Evolutionary conservation across 2,797 vertebrate genomes (phyloP).

Genomic region (Scomberomorus guttatus): DNA sequence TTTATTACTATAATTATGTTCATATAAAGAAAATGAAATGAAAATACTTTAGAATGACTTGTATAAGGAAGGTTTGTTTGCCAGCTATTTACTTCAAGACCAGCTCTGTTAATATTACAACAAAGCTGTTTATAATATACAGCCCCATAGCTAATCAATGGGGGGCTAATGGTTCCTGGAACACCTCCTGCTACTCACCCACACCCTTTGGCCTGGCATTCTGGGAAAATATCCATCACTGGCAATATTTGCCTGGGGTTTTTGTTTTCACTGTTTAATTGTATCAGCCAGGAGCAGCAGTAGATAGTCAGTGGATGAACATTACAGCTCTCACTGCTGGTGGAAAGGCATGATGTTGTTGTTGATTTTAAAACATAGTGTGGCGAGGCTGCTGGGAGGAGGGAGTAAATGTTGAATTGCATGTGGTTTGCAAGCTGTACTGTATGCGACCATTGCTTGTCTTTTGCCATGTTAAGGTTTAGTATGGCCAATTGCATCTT

Average conservation of each 20-base stretch:
- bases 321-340: slow-evolving; percentile 16
- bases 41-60: not conserved
- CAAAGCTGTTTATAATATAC: slow-evolving; percentile 8
- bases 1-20: not conserved
- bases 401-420: not conserved
- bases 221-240: slow-evolving; percentile 58
- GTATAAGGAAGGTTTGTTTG: slow-evolving; percentile 7
- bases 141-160: slow-evolving; percentile 31
- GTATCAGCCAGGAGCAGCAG: slow-evolving; percentile 20
- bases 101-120: slow-evolving; percentile 3
- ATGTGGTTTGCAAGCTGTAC: not conserved
- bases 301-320: slow-evolving; percentile 27
- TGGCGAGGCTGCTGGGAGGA: not conserved
- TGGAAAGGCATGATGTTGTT: slow-evolving; percentile 22
- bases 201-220: slow-evolving; percentile 34
- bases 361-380: slow-evolving; percentile 30
- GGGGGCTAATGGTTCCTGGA: slow-evolving; percentile 50
- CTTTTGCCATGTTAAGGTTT: not conserved
- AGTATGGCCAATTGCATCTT: not conserved
- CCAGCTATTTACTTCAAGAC: not conserved
- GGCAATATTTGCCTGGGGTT: not conserved
- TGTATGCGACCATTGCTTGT: not conserved
- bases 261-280: slow-evolving; percentile 48
- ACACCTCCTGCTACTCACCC: slow-evolving; percentile 31
- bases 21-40: not conserved